phyloP scores from a whole-genome alignment of 2,113 vertebrate genomes.

The Tringa solitaria region DNA sequence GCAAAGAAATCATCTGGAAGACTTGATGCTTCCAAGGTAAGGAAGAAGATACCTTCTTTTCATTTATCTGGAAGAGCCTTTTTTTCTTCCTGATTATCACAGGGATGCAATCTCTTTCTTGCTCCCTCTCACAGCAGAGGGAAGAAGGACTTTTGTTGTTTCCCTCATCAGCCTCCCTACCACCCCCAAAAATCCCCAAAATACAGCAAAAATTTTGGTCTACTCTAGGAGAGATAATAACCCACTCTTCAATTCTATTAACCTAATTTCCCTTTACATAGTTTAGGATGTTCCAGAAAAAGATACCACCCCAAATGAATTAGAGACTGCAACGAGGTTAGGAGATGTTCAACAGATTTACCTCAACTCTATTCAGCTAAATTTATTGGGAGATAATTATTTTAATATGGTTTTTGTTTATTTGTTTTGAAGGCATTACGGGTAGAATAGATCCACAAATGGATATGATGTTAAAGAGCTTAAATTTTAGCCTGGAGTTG shows the following conservation, averaged over 20 bases:
- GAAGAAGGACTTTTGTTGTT: background rate
- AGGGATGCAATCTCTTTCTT: background rate
- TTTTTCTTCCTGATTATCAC: background rate
- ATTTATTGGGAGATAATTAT: background rate
- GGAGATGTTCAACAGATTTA: background rate
- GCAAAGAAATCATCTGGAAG: background rate
- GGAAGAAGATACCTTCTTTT: background rate
- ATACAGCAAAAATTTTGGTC: background rate
- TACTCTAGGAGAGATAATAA: background rate
- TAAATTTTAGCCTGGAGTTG: background rate
- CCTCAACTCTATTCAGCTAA: background rate
- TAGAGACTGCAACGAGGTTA: background rate
- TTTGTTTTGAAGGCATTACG: background rate
- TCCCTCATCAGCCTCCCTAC: background rate
- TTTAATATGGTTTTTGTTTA: background rate
- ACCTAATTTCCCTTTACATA: background rate
- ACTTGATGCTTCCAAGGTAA: background rate
- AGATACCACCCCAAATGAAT: background rate
- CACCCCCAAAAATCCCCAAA: background rate
- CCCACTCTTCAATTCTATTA: background rate
- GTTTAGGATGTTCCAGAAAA: background rate
- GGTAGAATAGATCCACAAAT: background rate
- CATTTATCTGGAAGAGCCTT: background rate
- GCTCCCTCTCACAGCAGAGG: background rate
- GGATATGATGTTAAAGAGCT: background rate